Evolutionary conservation across 2,888 invertebrate species (phyloP).

Genomic region (Tetheella fluctuosa): DNA sequence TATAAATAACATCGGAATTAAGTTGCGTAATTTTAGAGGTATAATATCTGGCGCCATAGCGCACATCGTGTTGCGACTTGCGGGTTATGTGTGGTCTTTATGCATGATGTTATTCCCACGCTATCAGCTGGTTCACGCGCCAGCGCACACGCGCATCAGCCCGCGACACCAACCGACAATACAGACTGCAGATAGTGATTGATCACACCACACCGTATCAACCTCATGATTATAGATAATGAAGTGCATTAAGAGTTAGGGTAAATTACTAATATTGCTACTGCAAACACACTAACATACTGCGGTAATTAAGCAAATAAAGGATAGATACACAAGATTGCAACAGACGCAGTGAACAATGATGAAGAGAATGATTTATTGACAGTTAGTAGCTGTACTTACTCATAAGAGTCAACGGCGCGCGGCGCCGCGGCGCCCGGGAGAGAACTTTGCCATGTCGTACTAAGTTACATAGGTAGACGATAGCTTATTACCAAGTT

Average conservation of each 20-base stretch:
- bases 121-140: slow-evolving; percentile 76
- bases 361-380: slow-evolving; percentile 61
- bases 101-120: slow-evolving; percentile 74
- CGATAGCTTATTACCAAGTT: slow-evolving; percentile 20
- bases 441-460: slow-evolving; percentile 59
- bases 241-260: background rate
- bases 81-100: slow-evolving; percentile 39
- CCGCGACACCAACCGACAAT: slow-evolving; percentile 41
- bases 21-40: background rate
- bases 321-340: background rate
- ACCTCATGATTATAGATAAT: background rate
- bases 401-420: slow-evolving; percentile 39
- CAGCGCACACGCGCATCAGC: slow-evolving; percentile 62
- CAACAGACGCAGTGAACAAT: slow-evolving; percentile 36
- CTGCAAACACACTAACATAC: background rate
- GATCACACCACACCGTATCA: background rate
- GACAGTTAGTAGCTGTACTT: slow-evolving; percentile 58
- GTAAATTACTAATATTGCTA: background rate
- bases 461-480: slow-evolving; percentile 28
- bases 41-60: background rate
- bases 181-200: no score
- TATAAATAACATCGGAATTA: background rate
- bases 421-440: no score
- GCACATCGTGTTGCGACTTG: slow-evolving; percentile 17
- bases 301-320: background rate